These are phyloP conservation scores for Trialeurodes vaporariorum DNA, from an alignment of 1,140 invertebrate genomes.

Conservation along the genomic window DNA sequence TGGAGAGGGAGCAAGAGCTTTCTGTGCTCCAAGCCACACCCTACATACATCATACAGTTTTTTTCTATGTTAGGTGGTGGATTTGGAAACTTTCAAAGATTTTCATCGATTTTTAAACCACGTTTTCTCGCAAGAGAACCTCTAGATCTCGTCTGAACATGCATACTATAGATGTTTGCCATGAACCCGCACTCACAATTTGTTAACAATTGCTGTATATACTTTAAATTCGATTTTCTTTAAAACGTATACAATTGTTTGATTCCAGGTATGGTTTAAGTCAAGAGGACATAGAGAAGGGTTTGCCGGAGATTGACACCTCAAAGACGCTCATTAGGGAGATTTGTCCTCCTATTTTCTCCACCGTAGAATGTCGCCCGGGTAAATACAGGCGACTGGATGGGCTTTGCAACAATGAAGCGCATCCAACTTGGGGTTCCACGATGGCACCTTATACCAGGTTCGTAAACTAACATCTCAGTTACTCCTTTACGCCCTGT, in stretches of 20 bases:
- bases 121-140: too few species aligned
- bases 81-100: too few species aligned
- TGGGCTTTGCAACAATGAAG: slow-evolving; percentile 85
- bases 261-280: slow-evolving; percentile 62
- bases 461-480: slow-evolving; percentile 36
- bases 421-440: slow-evolving; percentile 85
- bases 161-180: too few species aligned
- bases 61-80: too few species aligned
- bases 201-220: background rate
- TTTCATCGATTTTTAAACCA: too few species aligned
- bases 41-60: too few species aligned
- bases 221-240: background rate
- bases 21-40: too few species aligned
- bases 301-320: slow-evolving; percentile 76
- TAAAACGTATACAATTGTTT: slow-evolving; percentile 8
- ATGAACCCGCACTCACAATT: too few species aligned
- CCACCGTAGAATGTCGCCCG: slow-evolving; percentile 71
- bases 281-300: slow-evolving; percentile 76
- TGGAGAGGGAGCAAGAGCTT: too few species aligned
- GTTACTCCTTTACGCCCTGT: too few species aligned
- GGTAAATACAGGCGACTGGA: slow-evolving; percentile 84
- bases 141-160: too few species aligned
- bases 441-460: slow-evolving; percentile 69
- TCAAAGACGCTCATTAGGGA: slow-evolving; percentile 76
- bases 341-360: slow-evolving; percentile 75